Conservation (phyloP, 2,888 invertebrate genomes). For the Rhamnusium bicolor region DNA sequence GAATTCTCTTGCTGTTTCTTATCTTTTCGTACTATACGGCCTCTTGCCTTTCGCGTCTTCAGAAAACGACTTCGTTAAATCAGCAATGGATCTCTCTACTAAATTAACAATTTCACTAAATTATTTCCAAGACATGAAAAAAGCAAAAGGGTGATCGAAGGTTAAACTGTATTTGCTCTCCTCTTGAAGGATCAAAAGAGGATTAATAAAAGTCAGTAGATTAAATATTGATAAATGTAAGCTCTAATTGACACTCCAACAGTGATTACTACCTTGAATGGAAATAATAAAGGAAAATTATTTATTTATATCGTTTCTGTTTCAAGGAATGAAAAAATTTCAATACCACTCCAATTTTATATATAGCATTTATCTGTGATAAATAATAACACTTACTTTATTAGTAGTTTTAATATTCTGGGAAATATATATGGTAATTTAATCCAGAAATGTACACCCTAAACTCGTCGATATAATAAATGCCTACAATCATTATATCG, state of each 20-base stretch:
- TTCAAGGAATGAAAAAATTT: too few relatives aligned
- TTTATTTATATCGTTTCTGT: background rate
- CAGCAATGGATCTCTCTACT: slow-evolving; percentile 39
- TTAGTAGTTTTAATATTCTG: too few relatives aligned
- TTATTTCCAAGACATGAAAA: slow-evolving; percentile 41
- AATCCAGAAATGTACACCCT: too few relatives aligned
- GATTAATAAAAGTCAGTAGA: background rate
- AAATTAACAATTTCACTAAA: slow-evolving; percentile 45
- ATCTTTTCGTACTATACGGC: slow-evolving; percentile 47
- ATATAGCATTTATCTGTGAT: too few relatives aligned
- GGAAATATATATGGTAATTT: too few relatives aligned
- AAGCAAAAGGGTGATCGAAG: slow-evolving; percentile 19
- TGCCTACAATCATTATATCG: too few relatives aligned
- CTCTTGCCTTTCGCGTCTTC: slow-evolving; percentile 39
- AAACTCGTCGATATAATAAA: too few relatives aligned
- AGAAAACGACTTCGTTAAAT: slow-evolving; percentile 37
- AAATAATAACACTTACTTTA: too few relatives aligned
- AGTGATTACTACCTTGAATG: background rate
- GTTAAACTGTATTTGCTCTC: background rate
- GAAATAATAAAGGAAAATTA: background rate
- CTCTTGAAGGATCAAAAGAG: background rate
- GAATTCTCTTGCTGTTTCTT: slow-evolving; percentile 58
- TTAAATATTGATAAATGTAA: background rate
- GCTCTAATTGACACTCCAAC: background rate
- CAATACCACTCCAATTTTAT: too few relatives aligned